These are phyloP conservation scores for Osmerus mordax DNA, from an alignment of 2,113 vertebrate genomes.

Conservation along the genomic window DNA sequence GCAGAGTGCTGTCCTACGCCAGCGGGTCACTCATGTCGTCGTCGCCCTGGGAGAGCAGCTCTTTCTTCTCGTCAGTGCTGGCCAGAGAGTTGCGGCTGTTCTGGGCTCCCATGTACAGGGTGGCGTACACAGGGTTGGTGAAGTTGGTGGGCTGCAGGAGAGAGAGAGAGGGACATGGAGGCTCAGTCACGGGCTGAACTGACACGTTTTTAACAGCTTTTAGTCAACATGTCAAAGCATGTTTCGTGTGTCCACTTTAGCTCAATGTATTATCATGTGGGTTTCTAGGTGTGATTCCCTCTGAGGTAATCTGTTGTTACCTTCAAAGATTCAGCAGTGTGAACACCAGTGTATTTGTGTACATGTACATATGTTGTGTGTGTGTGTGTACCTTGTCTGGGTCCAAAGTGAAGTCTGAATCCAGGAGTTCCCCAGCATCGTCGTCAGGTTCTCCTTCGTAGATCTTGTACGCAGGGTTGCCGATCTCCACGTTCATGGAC, in stretches of 20 bases:
- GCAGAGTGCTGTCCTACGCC: conserved; percentile 74
- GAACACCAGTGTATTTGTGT: not conserved
- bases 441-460: conserved; percentile 94
- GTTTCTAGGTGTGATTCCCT: too few species aligned
- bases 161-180: not conserved
- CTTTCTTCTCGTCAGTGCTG: conserved; percentile 95
- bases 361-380: not conserved
- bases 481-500: conserved; percentile 97
- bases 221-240: too few species aligned
- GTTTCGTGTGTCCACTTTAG: too few species aligned
- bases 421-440: conserved; percentile 90
- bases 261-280: too few species aligned
- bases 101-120: conserved; percentile 95
- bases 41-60: conserved; percentile 87
- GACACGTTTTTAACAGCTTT: too few species aligned
- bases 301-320: too few species aligned
- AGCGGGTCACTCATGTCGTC: conserved; percentile 91
- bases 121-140: conserved; percentile 96
- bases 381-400: conserved; percentile 83
- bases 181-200: not conserved
- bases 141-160: conserved; percentile 90
- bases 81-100: conserved; percentile 94
- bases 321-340: too few species aligned
- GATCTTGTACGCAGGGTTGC: conserved; percentile 97
- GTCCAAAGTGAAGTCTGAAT: conserved; percentile 90